Base-by-base conservation (phyloP, 2,113 vertebrate genomes). In the Aphyosemion australe region DNA sequence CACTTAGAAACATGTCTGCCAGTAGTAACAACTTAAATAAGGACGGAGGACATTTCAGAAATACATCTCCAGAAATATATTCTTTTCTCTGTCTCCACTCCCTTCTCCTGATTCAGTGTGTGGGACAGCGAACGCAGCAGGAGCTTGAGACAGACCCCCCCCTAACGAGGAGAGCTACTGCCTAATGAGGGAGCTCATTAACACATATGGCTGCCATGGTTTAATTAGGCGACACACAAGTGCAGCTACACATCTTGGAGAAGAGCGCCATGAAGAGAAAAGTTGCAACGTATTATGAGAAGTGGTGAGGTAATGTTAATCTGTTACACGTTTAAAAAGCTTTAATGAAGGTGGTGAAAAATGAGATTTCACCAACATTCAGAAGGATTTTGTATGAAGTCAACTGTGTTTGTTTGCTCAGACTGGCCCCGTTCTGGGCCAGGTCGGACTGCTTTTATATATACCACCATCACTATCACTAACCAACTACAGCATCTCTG, bases 121-220 rank as follows among this genome's bases (percentile, higher is more conserved):
- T 76, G 83, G 88, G 90, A 92, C 89, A 88, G 86, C 48, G 43
- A 75, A 77, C 91, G 59, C 91, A 85, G 91, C 92, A 72, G 89
- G 91, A 86, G 87, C 72, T 74, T 58, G 79, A 87, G 76, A 89
- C 76, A 69, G 84, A 79, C 90, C 58, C 74, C 87, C 83, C 63
- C 74, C 88, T 90, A 95, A 96, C 95, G 92, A 96, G 92, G 88
- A 88, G 91, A 92, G 88, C 92, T 92, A 85, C 67, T 90, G 91
- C 88, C 90, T 88, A 94, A 95, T 95, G 93, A 93, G 89, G 85
- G 83, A 93, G 88, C 93, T 95, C 93, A 96, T 96, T 95, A 96
- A 94, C 94, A 94, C 94, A 81, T 94, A 84, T 84, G 88, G 88
- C 89, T 94, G 93, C 79, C 89, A 93, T 90, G 91, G 83, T 93